These are phyloP conservation scores for Parnassius glacialis DNA, from an alignment of 2,888 invertebrate species.

Conservation along the genomic window DNA sequence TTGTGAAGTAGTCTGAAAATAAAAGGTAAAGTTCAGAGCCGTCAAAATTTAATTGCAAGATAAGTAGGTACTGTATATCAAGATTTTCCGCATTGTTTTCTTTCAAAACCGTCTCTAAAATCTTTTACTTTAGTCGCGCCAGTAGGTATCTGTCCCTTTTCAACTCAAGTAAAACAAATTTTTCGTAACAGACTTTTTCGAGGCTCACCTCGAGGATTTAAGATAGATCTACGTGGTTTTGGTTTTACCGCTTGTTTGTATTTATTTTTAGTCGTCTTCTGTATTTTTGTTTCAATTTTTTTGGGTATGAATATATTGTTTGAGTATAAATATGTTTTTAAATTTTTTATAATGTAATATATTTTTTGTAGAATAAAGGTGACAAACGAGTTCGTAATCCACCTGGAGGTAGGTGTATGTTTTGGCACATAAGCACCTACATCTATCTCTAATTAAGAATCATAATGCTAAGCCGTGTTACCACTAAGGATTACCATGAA, in stretches of 20 bases:
- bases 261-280: constrained; percentile 28
- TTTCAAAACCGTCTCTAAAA: constrained; percentile 57
- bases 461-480: too few relatives aligned
- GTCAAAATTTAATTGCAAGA: constrained; percentile 62
- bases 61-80: constrained; percentile 56
- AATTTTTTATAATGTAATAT: too few relatives aligned
- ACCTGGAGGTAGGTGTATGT: too few relatives aligned
- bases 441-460: too few relatives aligned
- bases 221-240: constrained; percentile 64
- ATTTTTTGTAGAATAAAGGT: too few relatives aligned
- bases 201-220: constrained; percentile 69
- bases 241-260: constrained; percentile 61
- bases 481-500: too few relatives aligned
- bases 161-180: constrained; percentile 73
- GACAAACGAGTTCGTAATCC: too few relatives aligned
- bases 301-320: too few relatives aligned
- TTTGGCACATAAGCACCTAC: too few relatives aligned
- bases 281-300: constrained; percentile 35
- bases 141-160: constrained; percentile 62
- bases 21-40: constrained; percentile 44
- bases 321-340: too few relatives aligned
- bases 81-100: constrained; percentile 53
- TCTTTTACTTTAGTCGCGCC: constrained; percentile 59
- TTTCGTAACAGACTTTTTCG: constrained; percentile 70
- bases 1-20: constrained; percentile 32